Evolutionary conservation across 2,797 vertebrate genomes (phyloP).

Genomic region (Rhinophrynus dorsalis): DNA sequence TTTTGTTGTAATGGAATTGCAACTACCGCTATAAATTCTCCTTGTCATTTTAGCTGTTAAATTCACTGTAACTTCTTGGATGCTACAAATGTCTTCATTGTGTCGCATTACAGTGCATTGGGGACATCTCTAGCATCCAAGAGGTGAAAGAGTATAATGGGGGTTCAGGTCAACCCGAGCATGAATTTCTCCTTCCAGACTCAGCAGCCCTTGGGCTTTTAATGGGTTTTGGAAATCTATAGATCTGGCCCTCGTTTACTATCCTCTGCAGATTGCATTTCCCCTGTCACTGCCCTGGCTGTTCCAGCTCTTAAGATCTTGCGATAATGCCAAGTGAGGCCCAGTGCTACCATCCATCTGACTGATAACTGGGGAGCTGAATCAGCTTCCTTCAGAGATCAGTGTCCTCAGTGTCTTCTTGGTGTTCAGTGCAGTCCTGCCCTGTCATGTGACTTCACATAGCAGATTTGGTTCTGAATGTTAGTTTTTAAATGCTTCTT

Average conservation of each 20-base stretch:
- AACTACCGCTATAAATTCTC: no score
- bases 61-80: no score
- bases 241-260: slow-evolving; percentile 30
- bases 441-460: neutral
- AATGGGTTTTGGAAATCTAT: slow-evolving; percentile 17
- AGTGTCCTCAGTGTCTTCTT: neutral
- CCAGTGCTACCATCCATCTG: slow-evolving; percentile 33
- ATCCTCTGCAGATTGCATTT: slow-evolving; percentile 33
- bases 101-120: no score
- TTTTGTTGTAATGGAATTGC: no score
- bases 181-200: slow-evolving; percentile 9
- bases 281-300: slow-evolving; percentile 16
- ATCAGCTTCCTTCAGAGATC: slow-evolving; percentile 12
- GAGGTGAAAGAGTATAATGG: no score
- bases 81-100: no score
- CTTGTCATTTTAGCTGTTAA: no score
- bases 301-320: slow-evolving; percentile 18
- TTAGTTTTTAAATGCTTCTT: neutral
- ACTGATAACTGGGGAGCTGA: slow-evolving; percentile 33
- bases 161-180: no score
- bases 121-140: no score
- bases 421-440: neutral
- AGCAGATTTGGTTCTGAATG: no score
- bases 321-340: slow-evolving; percentile 31
- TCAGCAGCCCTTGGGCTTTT: slow-evolving; percentile 18